Evolutionary conservation across 2,113 vertebrate species (phyloP).

Genomic region (Cephalopholis sonnerati): DNA sequence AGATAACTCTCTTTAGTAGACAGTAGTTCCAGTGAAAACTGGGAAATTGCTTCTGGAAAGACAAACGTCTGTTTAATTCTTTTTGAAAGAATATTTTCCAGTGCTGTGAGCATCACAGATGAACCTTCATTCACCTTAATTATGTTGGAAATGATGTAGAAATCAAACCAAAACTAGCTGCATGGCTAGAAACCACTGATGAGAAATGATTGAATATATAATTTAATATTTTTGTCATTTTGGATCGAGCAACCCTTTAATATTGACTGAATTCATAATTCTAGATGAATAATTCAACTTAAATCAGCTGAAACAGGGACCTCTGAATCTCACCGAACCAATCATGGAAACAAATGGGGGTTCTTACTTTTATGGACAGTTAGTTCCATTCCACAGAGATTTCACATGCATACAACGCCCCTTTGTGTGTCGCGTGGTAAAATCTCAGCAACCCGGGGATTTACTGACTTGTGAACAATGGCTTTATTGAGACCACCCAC

Average conservation of each 20-base stretch:
- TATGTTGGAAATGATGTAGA: background rate
- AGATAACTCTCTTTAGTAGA: too few species aligned
- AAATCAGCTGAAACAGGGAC: background rate
- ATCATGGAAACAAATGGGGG: background rate
- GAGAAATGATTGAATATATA: background rate
- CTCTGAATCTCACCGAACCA: background rate
- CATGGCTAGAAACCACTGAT: background rate
- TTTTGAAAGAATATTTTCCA: background rate
- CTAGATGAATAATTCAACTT: background rate
- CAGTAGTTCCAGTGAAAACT: background rate
- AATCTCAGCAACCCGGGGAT: conserved; percentile 43
- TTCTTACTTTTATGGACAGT: conserved; percentile 3
- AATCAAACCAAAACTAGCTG: background rate
- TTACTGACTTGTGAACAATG: conserved; percentile 48
- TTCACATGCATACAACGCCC: background rate
- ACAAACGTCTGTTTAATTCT: background rate
- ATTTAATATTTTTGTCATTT: background rate
- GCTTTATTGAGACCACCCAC: conserved; percentile 43
- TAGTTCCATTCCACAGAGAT: conserved; percentile 18
- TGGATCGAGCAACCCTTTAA: background rate
- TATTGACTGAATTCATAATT: background rate
- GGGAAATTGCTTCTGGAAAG: background rate
- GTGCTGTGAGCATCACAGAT: background rate
- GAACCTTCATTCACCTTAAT: background rate
- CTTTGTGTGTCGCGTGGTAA: conserved; percentile 3